Evolutionary conservation across 1,140 invertebrate genomes (phyloP).

Genomic region (Conus ventricosus): DNA sequence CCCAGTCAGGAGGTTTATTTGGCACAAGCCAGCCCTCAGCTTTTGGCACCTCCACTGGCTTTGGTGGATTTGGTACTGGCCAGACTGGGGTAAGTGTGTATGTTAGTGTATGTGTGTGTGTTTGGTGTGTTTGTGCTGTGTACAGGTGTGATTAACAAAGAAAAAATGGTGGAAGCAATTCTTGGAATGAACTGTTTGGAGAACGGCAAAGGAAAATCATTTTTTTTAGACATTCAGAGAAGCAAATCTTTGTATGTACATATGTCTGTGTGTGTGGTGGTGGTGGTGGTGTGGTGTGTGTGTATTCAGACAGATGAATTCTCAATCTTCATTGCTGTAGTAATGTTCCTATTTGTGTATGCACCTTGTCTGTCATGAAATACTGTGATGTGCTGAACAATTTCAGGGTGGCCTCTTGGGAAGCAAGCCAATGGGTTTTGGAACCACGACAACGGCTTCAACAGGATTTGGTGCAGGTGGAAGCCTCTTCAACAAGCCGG

Average conservation of each 20-base stretch:
- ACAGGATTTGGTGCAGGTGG: slow-evolving; percentile 53
- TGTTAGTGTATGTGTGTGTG: not conserved
- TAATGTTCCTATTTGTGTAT: too few relatives aligned
- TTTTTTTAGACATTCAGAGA: too few relatives aligned
- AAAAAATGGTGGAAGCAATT: not conserved
- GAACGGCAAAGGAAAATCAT: too few relatives aligned
- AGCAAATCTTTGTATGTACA: too few relatives aligned
- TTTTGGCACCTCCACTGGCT: slow-evolving; percentile 76
- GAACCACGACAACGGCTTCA: slow-evolving; percentile 72
- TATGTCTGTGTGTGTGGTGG: too few relatives aligned
- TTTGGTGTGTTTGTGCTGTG: not conserved
- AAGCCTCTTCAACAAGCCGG: slow-evolving; percentile 60
- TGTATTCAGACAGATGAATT: too few relatives aligned
- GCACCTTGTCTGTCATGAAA: too few relatives aligned
- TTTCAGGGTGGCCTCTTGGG: slow-evolving; percentile 68
- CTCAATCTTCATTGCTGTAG: too few relatives aligned
- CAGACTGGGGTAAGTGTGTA: slow-evolving; percentile 15
- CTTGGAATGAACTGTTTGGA: too few relatives aligned
- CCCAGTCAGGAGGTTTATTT: slow-evolving; percentile 63
- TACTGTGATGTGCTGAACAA: too few relatives aligned
- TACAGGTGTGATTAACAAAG: not conserved
- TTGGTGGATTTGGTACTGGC: slow-evolving; percentile 16
- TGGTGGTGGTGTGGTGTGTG: too few relatives aligned
- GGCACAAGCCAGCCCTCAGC: slow-evolving; percentile 74
- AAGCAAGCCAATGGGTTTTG: slow-evolving; percentile 77